Base-by-base conservation (phyloP, 2,888 invertebrate genomes). In the Cantharis rufa region DNA sequence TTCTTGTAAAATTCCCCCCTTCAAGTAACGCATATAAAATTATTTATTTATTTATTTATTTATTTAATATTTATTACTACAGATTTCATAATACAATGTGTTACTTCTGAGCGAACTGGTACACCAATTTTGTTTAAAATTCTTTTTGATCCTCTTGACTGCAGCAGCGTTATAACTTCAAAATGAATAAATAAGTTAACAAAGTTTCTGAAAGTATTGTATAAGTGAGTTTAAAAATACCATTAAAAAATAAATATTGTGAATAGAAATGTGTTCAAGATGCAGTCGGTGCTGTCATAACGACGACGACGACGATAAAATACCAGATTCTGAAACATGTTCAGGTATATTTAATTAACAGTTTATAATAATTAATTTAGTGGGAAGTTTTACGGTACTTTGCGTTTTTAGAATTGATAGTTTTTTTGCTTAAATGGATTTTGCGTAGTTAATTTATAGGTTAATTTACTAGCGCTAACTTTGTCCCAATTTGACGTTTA, bases 281-380 rank as follows among this genome's bases (percentile, higher is more conserved):
- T 88, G 88, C 81, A 87, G 88, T 82, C 85, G 84, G 63, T 88
- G 88, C 81, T 88, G 88, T 82, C 85, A 85, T 76, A 86, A 85
- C 74, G 85, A 86, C 63, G 86, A 86, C 18, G 87, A 87, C 15
- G 88, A 88, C 72, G 88, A 88, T 69, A 85, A 84, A 70, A 77
- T 84, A 70, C 83, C 86, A n/a, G 85, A 87, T 61, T 86, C 87
- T 15, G 86, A 86, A 71, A 84, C 84, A 69, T 87, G 88, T 81
- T 88, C 88, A 88, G 88, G 88, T 88, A 83, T 18, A 48, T 18
- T 72, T n/a, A 83, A 76, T 61, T 68, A n/a, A 24, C 15, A 69
- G 66, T 69, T 48, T 69, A 69, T 69, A 64, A 27, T 71, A 71
- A 62, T 71, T 62, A 28, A 15, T 15, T n/a, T 71, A 18, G 11